Evolutionary conservation across 2,113 vertebrate species (phyloP).

Genomic region (Burhinus oedicnemus): DNA sequence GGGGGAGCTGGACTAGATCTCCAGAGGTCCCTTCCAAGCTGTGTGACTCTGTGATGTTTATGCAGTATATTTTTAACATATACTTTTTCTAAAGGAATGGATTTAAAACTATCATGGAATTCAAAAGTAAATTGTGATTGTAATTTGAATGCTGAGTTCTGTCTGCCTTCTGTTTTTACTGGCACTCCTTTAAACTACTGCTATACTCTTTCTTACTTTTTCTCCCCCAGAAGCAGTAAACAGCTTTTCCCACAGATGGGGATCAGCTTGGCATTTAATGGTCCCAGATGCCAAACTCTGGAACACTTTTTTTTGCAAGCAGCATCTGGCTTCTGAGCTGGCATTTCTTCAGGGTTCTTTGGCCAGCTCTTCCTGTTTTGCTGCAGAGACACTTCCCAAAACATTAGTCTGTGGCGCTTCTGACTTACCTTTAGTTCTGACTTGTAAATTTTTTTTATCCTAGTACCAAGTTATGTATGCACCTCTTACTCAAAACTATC

Average conservation of each 20-base stretch:
- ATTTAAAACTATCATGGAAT: slow-evolving; percentile 46
- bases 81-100: slow-evolving; percentile 17
- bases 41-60: too few relatives aligned
- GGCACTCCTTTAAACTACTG: slow-evolving; percentile 50
- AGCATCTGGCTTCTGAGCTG: slow-evolving; percentile 61
- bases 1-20: too few relatives aligned
- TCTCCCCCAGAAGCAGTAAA: slow-evolving; percentile 58
- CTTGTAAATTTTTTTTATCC: background rate
- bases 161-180: slow-evolving; percentile 61
- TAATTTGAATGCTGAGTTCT: slow-evolving; percentile 62
- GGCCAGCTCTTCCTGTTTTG: slow-evolving; percentile 12
- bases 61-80: background rate
- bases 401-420: background rate
- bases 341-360: slow-evolving; percentile 20
- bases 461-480: background rate
- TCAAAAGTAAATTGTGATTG: slow-evolving; percentile 59
- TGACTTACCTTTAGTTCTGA: background rate
- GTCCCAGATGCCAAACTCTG: slow-evolving; percentile 65
- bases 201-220: slow-evolving; percentile 44
- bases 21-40: too few relatives aligned
- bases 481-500: background rate
- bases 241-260: slow-evolving; percentile 72
- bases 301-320: slow-evolving; percentile 56
- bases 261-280: slow-evolving; percentile 63
- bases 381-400: background rate